These are phyloP conservation scores for Amblyraja radiata DNA, from an alignment of 2,797 vertebrate species.

Conservation along the genomic window DNA sequence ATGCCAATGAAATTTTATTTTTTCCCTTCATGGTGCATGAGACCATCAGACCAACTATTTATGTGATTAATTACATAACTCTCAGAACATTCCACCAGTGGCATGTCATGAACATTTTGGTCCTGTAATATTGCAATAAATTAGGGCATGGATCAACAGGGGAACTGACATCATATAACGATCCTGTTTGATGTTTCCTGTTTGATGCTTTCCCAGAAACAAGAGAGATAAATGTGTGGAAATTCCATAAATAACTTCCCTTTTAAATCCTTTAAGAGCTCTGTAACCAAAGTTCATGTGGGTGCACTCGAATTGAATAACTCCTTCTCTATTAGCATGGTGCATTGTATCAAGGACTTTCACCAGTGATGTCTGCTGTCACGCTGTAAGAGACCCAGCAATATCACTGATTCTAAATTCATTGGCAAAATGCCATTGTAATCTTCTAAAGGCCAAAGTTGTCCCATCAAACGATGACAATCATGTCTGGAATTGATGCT, in stretches of 20 bases:
- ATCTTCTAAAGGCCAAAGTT: constrained; percentile 14
- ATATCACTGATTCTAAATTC: neutral
- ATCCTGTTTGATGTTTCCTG: constrained; percentile 13
- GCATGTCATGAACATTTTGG: neutral
- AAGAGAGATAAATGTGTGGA: neutral
- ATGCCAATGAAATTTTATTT: neutral
- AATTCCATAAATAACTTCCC: neutral
- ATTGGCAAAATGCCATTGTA: neutral
- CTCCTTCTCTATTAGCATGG: neutral
- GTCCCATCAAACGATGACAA: neutral
- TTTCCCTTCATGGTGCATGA: neutral
- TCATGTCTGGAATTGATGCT: neutral
- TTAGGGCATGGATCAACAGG: neutral
- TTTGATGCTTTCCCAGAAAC: neutral
- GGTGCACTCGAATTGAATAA: neutral
- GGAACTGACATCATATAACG: neutral
- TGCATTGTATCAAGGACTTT: neutral
- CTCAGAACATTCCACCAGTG: neutral
- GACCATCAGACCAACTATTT: neutral
- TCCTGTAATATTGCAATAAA: neutral
- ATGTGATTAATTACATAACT: neutral
- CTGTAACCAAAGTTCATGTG: neutral
- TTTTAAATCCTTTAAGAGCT: neutral
- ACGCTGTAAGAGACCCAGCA: neutral
- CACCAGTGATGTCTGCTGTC: neutral